Percentiles rank a stretch among this genome's conserved stretches.
Evolutionary conservation across 1,140 invertebrate species (phyloP).

Genomic region (Formica selysi): DNA sequence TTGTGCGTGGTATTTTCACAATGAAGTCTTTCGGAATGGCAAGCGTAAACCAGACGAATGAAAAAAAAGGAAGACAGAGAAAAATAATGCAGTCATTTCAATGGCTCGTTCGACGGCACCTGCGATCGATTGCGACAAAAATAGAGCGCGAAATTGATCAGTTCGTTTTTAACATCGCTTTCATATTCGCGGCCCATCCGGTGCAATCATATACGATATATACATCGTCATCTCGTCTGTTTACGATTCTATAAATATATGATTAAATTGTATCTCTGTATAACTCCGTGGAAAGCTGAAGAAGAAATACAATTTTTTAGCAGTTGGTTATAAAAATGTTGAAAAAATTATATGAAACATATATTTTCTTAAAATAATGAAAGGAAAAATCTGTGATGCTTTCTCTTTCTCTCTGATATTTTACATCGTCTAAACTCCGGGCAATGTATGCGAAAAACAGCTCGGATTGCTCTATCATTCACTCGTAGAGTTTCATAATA

Average conservation of each 20-base stretch:
- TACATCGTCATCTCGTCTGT: background rate
- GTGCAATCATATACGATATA: too few relatives aligned
- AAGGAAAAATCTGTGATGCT: background rate
- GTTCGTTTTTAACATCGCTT: slow-evolving; percentile 27
- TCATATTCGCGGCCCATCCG: background rate
- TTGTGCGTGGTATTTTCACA: background rate
- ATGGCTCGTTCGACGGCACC: slow-evolving; percentile 39
- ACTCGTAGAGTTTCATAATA: slow-evolving; percentile 14
- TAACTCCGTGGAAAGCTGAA: too few relatives aligned
- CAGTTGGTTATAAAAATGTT: background rate
- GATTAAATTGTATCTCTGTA: background rate
- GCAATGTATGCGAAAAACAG: background rate
- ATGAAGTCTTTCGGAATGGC: slow-evolving; percentile 19
- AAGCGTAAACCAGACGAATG: too few relatives aligned
- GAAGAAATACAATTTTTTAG: background rate
- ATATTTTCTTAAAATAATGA: background rate
- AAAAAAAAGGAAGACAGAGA: background rate
- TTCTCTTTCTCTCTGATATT: background rate
- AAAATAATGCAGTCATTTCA: slow-evolving; percentile 14
- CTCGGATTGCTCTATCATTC: background rate
- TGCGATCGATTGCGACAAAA: slow-evolving; percentile 41
- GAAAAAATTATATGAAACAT: background rate
- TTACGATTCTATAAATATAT: background rate
- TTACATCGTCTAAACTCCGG: background rate
- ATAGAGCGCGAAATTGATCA: slow-evolving; percentile 61